phyloP scores from a whole-genome alignment of 2,888 invertebrate species.

The Gastrophysa polygoni region DNA sequence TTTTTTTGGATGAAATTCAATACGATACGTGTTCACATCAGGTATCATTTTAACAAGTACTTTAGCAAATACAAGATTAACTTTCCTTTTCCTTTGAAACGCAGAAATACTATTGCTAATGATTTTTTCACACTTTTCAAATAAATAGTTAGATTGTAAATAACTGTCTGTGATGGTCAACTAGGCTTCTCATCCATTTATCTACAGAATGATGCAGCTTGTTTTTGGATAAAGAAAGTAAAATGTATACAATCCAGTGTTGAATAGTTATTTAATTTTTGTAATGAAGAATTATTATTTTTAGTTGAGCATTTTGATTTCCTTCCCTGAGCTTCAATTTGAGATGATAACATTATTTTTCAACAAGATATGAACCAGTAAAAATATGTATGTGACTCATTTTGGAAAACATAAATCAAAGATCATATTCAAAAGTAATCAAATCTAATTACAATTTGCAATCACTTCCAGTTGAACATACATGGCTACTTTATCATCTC shows the following conservation, averaged over 20 bases:
- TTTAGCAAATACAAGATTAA: too few species aligned
- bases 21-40: too few species aligned
- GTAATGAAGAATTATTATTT: slow-evolving; percentile 8
- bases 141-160: not conserved
- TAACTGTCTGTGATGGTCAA: slow-evolving; percentile 24
- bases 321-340: not conserved
- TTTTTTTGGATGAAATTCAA: too few species aligned
- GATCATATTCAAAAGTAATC: too few species aligned
- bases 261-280: slow-evolving; percentile 17
- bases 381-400: too few species aligned
- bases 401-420: too few species aligned
- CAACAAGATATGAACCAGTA: not conserved
- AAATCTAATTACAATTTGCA: too few species aligned
- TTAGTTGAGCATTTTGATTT: not conserved
- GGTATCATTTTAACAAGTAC: too few species aligned
- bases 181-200: slow-evolving; percentile 6
- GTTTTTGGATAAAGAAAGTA: not conserved
- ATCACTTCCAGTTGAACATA: too few species aligned
- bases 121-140: not conserved
- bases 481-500: too few species aligned
- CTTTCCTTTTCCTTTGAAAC: too few species aligned
- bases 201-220: not conserved
- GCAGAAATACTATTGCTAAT: too few species aligned
- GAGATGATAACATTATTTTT: not conserved
- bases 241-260: not conserved